Percentiles rank a stretch among this genome's conserved stretches.
Evolutionary conservation across 2,888 invertebrate species (phyloP).

Genomic region (Diarsia dahlii): DNA sequence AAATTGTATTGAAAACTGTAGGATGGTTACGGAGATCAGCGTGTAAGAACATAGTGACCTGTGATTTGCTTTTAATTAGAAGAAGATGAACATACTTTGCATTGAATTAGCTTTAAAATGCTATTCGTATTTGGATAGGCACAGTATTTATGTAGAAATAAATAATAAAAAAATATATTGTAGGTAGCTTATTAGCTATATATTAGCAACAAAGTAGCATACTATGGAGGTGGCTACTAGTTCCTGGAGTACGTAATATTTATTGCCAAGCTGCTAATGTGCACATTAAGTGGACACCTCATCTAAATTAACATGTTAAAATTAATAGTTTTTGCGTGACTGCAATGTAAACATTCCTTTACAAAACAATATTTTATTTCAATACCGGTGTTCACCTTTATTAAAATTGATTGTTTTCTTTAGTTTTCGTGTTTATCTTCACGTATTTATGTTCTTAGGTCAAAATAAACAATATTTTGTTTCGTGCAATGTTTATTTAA

Average conservation of each 20-base stretch:
- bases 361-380: conserved; percentile 24
- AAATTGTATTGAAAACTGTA: not conserved
- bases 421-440: conserved; percentile 50
- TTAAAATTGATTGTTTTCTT: conserved; percentile 41
- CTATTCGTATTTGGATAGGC: too few species aligned
- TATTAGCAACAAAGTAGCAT: not conserved
- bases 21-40: not conserved
- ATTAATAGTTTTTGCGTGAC: conserved; percentile 56
- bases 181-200: not conserved
- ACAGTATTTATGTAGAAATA: too few species aligned
- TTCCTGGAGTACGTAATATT: conserved; percentile 9
- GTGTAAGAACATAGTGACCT: not conserved
- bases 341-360: conserved; percentile 41
- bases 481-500: conserved; percentile 50
- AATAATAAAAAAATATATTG: not conserved
- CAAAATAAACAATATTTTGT: conserved; percentile 59
- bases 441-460: conserved; percentile 45
- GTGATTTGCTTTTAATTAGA: not conserved
- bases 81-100: not conserved
- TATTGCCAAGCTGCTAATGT: conserved; percentile 40
- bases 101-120: not conserved
- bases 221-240: not conserved
- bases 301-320: conserved; percentile 55
- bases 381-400: not conserved
- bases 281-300: conserved; percentile 40